Base-by-base conservation (phyloP, 2,113 vertebrate species). In the Sprattus sprattus region DNA sequence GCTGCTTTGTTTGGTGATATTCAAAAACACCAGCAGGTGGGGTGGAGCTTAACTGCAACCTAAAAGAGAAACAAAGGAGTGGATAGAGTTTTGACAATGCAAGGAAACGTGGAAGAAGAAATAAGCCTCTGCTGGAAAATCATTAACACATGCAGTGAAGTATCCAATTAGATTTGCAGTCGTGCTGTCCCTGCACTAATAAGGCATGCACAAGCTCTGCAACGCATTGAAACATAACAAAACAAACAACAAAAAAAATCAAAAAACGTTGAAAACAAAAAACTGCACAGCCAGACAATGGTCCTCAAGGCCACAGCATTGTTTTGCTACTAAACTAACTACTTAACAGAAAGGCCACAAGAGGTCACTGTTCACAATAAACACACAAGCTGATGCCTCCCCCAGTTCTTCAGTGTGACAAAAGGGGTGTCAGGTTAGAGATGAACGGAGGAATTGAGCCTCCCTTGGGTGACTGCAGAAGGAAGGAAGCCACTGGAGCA, bases 341-440 rank as follows among this genome's bases (percentile, higher is more conserved):
- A 54, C 52, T 49, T 49, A 60, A 18, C 9, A 8, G 2, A 71
- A 71, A 44, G 11, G 71, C 71, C 71, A 78, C 71, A 78, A 78
- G 71, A 78, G 71, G 71, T 78, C 71, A 78, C 71, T 78, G 71
- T 78, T 78, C 11, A 78, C 71, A 13, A 32, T 32, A 78, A 78
- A 78, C 64, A 71, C 2, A 28, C 10, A 28, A 10, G 25, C 13
- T 32, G 5, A 39, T 39, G 25, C 28, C 28, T 64, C 57, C 4
- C 22, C 20, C 57, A 64, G 57, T 75, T 75, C 4, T 11, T 13
- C 71, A 44, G 71, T 15, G 13, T 39, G 28, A 39, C 71, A 78
- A 78, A 78, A 2, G 16, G 11, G 15, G 28, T 78, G 32, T 78
- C 11, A 78, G 71, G 71, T 13, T 78, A 2, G 1, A 11, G 71